Conservation (phyloP, 1,140 invertebrate species). For the Lepidurus apus region DNA sequence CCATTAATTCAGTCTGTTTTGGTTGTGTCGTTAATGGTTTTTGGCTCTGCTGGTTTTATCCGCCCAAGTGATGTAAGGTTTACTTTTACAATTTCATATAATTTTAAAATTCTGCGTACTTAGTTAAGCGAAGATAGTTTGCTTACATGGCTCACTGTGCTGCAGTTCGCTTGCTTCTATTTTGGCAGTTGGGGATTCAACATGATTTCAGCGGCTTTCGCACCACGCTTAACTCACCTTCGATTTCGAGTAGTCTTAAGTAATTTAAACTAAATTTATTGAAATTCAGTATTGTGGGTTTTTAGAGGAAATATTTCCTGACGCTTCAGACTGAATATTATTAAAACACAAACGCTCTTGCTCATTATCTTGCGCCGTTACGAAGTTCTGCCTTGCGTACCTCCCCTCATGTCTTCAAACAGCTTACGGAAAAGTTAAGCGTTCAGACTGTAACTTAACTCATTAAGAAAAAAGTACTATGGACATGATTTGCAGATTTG, state of each 20-base stretch:
- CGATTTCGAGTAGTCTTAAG: neutral
- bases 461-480: no score
- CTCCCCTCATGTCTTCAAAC: neutral
- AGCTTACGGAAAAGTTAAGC: constrained; percentile 10
- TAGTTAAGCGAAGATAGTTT: neutral
- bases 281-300: neutral
- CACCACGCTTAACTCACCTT: neutral
- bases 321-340: neutral
- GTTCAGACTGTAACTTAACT: no score
- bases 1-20: constrained; percentile 5
- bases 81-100: no score
- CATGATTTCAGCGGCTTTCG: neutral
- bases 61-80: neutral
- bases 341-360: constrained; percentile 19
- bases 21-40: neutral
- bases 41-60: neutral
- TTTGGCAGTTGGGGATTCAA: constrained; percentile 24
- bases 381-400: neutral
- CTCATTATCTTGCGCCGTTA: neutral
- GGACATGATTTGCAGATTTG: no score
- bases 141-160: neutral
- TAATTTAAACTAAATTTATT: neutral
- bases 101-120: no score
- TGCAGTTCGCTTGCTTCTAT: constrained; percentile 19
- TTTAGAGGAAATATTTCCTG: neutral